Evolutionary conservation across 2,113 vertebrate species (phyloP), one percentile per base, ranked within the genome.

Genomic region (Holacanthus passer): DNA sequence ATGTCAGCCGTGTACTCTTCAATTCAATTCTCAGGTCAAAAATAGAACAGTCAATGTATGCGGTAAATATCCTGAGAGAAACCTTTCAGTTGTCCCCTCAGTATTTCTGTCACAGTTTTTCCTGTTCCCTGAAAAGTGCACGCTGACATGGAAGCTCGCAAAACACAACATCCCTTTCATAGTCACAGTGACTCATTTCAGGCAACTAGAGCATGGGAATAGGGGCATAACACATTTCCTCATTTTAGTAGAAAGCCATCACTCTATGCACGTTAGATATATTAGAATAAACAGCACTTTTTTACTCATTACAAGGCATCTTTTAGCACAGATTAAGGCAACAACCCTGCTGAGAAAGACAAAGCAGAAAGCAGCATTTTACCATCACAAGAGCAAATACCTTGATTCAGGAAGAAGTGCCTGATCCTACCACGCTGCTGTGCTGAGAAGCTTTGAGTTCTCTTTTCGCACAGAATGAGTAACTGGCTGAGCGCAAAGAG

Each of bases 101-200:
- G 65, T 73, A 76, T 92, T 89, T 86, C 83, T 88, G 73, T 87
- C 77, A 87, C 68, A 75, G 82, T 69, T 86, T 87, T 90, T 91
- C 87, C 90, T 90, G 83, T 89, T 89, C 79, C 77, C 65, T 82
- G 56, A 90, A 93, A 91, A 91, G 85, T 93, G 62, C 85, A 83
- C 7, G 7, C 62, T 84, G 86, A 87, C 86, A 88, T 67, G 72
- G 83, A 89, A 84, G 87, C 86, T 89, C n/a, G 32, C 74, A 84
- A 82, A 83, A 86, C 80, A 86, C 80, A 86, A 89, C 88, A 93
- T 74, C 71, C 66, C 86, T 83, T 84, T 83, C 69, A 82, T 70
- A 76, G 82, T 82, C 81, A 85, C 79, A 63, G 35, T 80, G 63
- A 87, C 71, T 85, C 81, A 73, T 79, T 89, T 83, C 63, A 83